Evolutionary conservation across 1,140 invertebrate genomes (phyloP).

Genomic region (Hirudo medicinalis): DNA sequence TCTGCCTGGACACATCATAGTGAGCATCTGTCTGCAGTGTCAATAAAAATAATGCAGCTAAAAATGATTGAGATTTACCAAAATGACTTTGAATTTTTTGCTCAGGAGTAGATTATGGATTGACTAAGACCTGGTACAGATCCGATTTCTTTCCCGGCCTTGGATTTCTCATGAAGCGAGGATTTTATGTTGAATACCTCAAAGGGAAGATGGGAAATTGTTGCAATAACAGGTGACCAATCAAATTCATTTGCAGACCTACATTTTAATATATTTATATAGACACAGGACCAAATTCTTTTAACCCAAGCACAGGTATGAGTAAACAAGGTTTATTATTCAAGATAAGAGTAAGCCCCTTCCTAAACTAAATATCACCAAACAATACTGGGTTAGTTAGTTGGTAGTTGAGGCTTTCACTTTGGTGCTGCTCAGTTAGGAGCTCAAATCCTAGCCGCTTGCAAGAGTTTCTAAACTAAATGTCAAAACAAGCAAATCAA

Average conservation of each 20-base stretch:
- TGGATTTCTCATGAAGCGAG: conserved; percentile 34
- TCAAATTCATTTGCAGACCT: not conserved
- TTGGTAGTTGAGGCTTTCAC: too few species aligned
- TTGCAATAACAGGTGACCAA: conserved; percentile 22
- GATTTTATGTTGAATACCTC: conserved; percentile 26
- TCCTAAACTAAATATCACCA: too few species aligned
- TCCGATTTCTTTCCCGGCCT: conserved; percentile 35
- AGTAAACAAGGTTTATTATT: too few species aligned
- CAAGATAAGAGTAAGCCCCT: too few species aligned
- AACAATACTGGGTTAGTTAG: too few species aligned
- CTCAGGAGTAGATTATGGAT: conserved; percentile 33
- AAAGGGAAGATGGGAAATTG: conserved; percentile 26
- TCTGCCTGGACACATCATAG: conserved; percentile 46
- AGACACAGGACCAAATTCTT: too few species aligned
- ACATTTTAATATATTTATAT: not conserved
- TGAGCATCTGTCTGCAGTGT: conserved; percentile 23
- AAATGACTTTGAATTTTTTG: conserved; percentile 15
- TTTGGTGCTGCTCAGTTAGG: too few species aligned
- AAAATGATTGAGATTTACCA: not conserved
- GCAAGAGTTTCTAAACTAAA: too few species aligned
- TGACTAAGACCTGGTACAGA: conserved; percentile 30
- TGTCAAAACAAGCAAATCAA: too few species aligned
- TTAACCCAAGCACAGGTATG: too few species aligned
- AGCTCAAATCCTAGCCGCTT: too few species aligned
- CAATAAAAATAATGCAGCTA: too few species aligned